Evolutionary conservation across 1,140 invertebrate genomes (phyloP), one percentile per base, ranked within the genome.

Genomic region (Rhagoletis zephyria): DNA sequence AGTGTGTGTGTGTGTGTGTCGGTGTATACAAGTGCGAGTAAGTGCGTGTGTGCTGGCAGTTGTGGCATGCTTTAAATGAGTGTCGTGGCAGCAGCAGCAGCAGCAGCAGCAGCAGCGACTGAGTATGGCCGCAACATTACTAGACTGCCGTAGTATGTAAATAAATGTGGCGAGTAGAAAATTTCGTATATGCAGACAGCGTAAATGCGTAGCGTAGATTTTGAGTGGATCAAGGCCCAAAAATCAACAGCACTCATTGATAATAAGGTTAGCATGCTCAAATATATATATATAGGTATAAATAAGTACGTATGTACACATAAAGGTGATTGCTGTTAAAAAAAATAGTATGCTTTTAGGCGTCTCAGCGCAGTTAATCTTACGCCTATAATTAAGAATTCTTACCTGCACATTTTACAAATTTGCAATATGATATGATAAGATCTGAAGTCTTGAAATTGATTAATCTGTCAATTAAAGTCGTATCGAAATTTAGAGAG

Each of bases 11-110:
- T n/a, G 45, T 56, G n/a, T 5, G 40, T 48, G 45, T 81, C n/a
- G n/a, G n/a, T n/a, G 30, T 30, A 30, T 30, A 30, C 30, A 30
- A 30, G 30, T n/a, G n/a, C n/a, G n/a, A n/a, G 42, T 81, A 19
- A 19, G 74, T 81, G 74, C 45, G 51, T 51, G 2, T 19, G 74
- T n/a, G 2, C 10, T n/a, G 48, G 74, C 74, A 56, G 48, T 59
- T 81, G 74, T 81, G 74, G 74, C 74, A 30, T 81, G 74, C 74
- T 81, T 81, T 81, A 81, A 81, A 81, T 81, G 74, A 59, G 74
- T 81, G 48, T 51, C 48, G 48, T 56, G 74, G 48, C 74, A 81
- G n/a, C 64, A 67, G 19, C 64, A 48, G 42, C 5, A 77, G 42
- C 48, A 81, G 45, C 30, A 30, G 30, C 30, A 30, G 30, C 30